Percentiles rank a stretch among this genome's conserved stretches.
Evolutionary conservation across 2,888 invertebrate genomes (phyloP).

Genomic region (Phytoseiulus persimilis): DNA sequence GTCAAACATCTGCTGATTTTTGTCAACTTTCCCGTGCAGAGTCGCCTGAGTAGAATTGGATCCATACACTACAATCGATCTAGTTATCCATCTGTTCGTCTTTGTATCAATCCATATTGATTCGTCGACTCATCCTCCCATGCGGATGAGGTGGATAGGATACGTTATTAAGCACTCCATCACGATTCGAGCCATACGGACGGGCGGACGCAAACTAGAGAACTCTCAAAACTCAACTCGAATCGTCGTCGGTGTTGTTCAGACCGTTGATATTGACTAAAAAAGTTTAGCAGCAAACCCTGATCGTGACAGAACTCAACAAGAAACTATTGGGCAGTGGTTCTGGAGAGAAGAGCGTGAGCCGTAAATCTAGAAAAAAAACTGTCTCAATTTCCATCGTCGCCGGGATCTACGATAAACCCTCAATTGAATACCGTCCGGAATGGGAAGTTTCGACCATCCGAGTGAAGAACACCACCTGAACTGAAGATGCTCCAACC

Average conservation of each 20-base stretch:
- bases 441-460: background rate
- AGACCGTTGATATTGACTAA: background rate
- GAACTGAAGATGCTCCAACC: background rate
- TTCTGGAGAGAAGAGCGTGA: background rate
- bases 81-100: background rate
- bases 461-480: too few relatives aligned
- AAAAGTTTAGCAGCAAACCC: background rate
- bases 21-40: background rate
- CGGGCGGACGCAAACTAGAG: background rate
- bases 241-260: background rate
- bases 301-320: background rate
- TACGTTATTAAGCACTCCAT: background rate
- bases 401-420: background rate
- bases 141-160: background rate
- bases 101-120: background rate
- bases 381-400: background rate
- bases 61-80: background rate
- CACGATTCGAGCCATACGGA: conserved; percentile 5
- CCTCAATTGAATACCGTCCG: background rate
- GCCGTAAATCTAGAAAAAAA: conserved; percentile 5
- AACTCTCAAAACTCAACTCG: background rate
- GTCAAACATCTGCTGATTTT: background rate
- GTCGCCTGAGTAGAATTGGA: background rate
- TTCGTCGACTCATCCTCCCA: background rate
- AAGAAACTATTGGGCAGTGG: background rate